A percentile compares a stretch with the other conserved stretches of the same genome.
These are phyloP conservation scores for Sebastes trivittatus DNA, from an alignment of 2,797 vertebrate genomes.

Conservation along the genomic window DNA sequence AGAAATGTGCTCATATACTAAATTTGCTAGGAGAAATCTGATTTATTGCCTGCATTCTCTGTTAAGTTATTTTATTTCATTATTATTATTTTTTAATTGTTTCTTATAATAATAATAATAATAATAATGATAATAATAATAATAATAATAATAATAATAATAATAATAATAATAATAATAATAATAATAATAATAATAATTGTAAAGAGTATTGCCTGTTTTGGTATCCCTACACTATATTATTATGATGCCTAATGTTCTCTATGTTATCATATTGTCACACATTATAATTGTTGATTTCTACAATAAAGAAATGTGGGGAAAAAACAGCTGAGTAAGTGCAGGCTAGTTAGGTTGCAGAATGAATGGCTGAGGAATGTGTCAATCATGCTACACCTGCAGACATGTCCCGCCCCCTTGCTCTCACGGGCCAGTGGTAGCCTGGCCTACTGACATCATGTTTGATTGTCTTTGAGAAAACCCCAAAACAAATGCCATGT, in stretches of 20 bases:
- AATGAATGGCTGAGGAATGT: background rate
- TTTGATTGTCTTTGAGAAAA: background rate
- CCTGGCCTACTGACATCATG: background rate
- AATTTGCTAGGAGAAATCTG: too few relatives aligned
- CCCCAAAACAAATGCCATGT: background rate
- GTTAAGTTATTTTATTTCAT: too few relatives aligned
- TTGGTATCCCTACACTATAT: background rate
- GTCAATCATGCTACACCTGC: background rate
- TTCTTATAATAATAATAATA: too few relatives aligned
- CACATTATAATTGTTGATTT: background rate
- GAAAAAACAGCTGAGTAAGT: too few relatives aligned
- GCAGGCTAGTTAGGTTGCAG: background rate
- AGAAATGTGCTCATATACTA: too few relatives aligned
- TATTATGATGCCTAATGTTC: background rate
- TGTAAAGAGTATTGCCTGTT: background rate
- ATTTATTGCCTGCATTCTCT: too few relatives aligned
- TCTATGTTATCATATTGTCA: background rate
- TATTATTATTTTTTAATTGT: too few relatives aligned
- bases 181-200: too few relatives aligned
- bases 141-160: too few relatives aligned
- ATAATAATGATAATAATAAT: too few relatives aligned
- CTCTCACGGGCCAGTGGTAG: background rate
- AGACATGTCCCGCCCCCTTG: background rate
- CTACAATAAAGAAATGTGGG: too few relatives aligned
- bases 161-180: too few relatives aligned